These are phyloP conservation scores for Rhodeus uyekii DNA, from an alignment of 2,797 vertebrate genomes.

Conservation along the genomic window DNA sequence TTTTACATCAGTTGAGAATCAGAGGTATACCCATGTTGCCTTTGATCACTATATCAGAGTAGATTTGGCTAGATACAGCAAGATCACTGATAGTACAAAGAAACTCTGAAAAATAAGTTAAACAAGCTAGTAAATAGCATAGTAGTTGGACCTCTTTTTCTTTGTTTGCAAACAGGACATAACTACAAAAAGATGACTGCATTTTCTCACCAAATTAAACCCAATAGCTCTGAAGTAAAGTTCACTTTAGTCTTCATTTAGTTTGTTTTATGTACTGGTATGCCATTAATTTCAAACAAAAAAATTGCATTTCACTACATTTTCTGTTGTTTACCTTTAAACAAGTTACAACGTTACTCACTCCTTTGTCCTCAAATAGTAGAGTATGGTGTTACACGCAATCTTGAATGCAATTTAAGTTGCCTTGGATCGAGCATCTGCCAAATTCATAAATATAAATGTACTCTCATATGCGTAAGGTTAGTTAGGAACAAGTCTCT, in stretches of 20 bases:
- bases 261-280: neutral
- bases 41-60: neutral
- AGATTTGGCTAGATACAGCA: neutral
- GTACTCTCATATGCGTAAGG: conserved; percentile 10
- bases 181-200: neutral
- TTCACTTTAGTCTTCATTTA: neutral
- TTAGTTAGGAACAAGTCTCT: conserved; percentile 24
- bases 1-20: neutral
- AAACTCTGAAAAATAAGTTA: neutral
- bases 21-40: neutral
- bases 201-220: neutral
- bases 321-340: neutral
- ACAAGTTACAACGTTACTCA: neutral
- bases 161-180: neutral
- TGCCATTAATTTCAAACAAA: neutral
- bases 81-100: neutral
- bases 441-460: neutral
- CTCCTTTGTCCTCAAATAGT: neutral
- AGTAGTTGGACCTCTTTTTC: too few relatives aligned
- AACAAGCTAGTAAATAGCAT: neutral
- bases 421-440: neutral
- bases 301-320: too few relatives aligned
- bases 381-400: neutral
- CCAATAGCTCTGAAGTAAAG: neutral
- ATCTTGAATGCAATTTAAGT: neutral